Conservation (phyloP, 2,113 vertebrate genomes). For the Zapornia atra region DNA sequence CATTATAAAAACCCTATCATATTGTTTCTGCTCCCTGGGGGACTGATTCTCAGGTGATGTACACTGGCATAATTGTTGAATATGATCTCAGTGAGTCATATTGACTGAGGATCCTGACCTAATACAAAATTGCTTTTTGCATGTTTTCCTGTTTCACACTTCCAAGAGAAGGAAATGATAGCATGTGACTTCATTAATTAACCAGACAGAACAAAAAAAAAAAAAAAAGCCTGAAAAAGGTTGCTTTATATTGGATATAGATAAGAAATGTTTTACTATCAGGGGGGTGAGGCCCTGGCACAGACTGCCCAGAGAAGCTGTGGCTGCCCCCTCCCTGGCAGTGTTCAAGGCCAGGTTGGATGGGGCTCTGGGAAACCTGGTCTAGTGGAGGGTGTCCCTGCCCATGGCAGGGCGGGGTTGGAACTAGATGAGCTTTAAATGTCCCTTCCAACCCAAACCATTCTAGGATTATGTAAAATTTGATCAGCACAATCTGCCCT, state of each 20-base stretch:
- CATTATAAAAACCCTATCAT: not conserved
- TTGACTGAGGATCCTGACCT: not conserved
- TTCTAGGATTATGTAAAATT: not conserved
- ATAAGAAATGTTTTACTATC: not conserved
- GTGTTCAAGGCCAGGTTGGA: not conserved
- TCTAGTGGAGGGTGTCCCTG: not conserved
- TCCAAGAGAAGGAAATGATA: not conserved
- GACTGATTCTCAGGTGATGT: not conserved
- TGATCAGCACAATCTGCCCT: not conserved
- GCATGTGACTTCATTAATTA: not conserved
- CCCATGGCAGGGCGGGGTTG: no score
- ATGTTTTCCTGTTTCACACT: not conserved
- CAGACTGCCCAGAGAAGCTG: fast-evolving
- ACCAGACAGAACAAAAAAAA: not conserved
- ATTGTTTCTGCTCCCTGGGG: not conserved
- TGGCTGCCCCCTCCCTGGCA: not conserved
- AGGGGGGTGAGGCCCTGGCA: not conserved
- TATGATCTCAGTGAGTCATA: not conserved
- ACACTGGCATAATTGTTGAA: not conserved
- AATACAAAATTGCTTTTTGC: not conserved
- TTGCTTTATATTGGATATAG: not conserved
- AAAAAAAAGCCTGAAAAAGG: not conserved
- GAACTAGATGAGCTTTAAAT: not conserved
- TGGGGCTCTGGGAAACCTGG: not conserved
- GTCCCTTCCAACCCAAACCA: not conserved